These are phyloP conservation scores for Sitta carolinensis DNA, from an alignment of 2,797 vertebrate species.

Conservation along the genomic window DNA sequence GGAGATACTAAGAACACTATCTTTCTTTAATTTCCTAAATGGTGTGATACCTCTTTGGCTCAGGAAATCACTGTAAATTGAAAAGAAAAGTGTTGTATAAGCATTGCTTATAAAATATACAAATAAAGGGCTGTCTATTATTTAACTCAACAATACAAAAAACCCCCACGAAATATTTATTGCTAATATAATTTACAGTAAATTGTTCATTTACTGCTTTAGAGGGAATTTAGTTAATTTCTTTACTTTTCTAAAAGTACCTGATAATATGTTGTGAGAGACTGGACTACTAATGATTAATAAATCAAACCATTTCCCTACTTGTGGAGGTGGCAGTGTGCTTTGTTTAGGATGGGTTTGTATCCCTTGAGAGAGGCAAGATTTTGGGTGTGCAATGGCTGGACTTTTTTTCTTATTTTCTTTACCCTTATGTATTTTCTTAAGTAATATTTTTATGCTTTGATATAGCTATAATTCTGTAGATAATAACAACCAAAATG, in stretches of 20 bases:
- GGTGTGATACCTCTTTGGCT: background rate
- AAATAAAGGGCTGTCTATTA: background rate
- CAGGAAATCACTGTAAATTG: background rate
- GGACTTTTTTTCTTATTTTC: background rate
- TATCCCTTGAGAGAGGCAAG: background rate
- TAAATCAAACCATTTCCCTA: background rate
- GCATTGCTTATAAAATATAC: background rate
- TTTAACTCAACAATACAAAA: background rate
- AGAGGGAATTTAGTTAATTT: background rate
- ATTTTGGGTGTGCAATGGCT: background rate
- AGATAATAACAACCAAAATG: background rate
- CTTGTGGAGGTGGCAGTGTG: background rate
- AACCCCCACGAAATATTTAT: background rate
- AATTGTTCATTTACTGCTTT: background rate
- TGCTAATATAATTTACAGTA: background rate
- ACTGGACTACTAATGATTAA: background rate
- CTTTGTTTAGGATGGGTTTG: background rate
- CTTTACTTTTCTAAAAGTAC: background rate
- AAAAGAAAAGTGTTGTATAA: background rate
- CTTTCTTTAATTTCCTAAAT: background rate
- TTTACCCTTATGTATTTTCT: background rate
- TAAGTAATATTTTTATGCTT: background rate
- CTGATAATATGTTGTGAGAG: background rate
- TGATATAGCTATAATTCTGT: background rate
- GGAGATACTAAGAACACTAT: background rate